Percentiles rank a stretch among this genome's conserved stretches.
Evolutionary conservation across 2,797 vertebrate genomes (phyloP).

Genomic region (Ficedula albicollis): DNA sequence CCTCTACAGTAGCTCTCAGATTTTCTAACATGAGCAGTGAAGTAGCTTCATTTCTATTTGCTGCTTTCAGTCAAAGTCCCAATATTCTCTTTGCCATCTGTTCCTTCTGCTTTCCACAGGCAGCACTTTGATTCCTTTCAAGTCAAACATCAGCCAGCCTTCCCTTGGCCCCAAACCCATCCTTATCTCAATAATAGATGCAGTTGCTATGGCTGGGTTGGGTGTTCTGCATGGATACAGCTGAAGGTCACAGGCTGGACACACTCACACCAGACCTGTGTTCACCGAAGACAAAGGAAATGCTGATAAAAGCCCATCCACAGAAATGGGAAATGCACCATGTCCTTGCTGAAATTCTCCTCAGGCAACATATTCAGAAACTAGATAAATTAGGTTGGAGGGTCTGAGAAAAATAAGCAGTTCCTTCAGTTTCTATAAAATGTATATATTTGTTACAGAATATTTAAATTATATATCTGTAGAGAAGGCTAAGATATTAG

Average conservation of each 20-base stretch:
- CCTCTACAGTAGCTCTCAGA: background rate
- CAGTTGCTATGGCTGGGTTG: background rate
- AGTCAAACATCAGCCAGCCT: background rate
- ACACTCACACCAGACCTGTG: background rate
- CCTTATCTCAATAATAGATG: background rate
- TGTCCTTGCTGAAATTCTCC: background rate
- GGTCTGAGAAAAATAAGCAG: background rate
- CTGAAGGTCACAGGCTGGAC: background rate
- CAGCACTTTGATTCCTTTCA: background rate
- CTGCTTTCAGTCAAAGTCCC: background rate
- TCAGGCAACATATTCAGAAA: background rate
- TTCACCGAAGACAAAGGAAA: background rate
- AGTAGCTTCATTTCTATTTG: background rate
- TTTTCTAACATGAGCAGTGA: background rate
- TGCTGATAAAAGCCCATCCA: rapidly evolving
- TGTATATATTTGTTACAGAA: background rate
- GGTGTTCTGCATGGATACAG: background rate
- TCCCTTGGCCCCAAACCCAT: background rate
- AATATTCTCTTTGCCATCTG: background rate
- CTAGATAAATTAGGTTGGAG: background rate
- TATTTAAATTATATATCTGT: background rate
- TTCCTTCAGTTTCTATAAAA: background rate
- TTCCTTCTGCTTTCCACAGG: background rate
- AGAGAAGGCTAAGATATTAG: background rate
- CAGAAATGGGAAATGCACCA: background rate